Evolutionary conservation across 2,113 vertebrate genomes (phyloP), one percentile per base, ranked within the genome.

Genomic region (Dissostichus mawsoni): DNA sequence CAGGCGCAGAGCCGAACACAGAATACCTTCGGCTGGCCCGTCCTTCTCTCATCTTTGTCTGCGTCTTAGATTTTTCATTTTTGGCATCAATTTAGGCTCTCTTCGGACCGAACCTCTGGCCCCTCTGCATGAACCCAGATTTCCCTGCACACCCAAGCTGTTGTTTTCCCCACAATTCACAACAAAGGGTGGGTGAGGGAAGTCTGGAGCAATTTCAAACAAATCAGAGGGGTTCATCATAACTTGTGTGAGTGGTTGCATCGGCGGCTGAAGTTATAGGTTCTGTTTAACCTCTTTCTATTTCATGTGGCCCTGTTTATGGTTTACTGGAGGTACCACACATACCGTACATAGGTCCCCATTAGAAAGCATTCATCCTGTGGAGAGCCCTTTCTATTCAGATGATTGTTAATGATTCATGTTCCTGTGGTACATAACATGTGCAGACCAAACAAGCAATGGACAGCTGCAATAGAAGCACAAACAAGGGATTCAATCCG

Each of bases 181-280:
- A 25, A 74, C 59, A 10, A 45, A 12, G 68, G 64, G 67, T 23
- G 80, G 23, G 45, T 14, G 65, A 73, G 36, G 20, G 67, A 69
- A 5, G 53, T 73, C 52, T 84, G 78, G 69, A 82, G 33, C 77
- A 4, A 65, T 74, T 75, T 82, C 78, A 84, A 80, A 74, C 58
- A 70, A 82, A 69, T 51, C 41, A 33, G 25, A 20, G 67, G 11
- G 69, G 16, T 69, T 84, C 55, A 76, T 84, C 55, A 76, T 50
- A 77, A 71, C 58, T 52, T 50, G 25, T 52, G 62, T 18, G 29
- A 47, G 83, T 23, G 52, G 47, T 53, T 77, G 66, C 68, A 64
- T 78, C 52, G 1, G 20, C 23, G 63, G 48, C n/a, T 61, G 65
- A 36, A 36, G 36, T 36, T 36, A 36, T 36, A 3, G 5, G 7